Base-by-base conservation (phyloP, 2,113 vertebrate genomes). In the Oplegnathus fasciatus region DNA sequence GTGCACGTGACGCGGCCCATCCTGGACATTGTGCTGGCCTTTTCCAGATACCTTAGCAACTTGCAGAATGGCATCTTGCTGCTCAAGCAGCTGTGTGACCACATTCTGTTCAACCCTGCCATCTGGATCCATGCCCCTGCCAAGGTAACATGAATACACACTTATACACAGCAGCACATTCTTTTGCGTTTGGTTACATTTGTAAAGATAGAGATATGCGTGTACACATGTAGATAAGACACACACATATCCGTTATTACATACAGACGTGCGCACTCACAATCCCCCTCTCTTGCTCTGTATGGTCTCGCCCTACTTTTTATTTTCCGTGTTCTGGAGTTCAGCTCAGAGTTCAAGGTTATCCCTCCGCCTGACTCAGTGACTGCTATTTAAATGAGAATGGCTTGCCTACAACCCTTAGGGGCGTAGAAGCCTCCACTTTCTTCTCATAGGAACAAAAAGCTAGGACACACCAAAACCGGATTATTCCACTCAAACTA, bases 41-140 rank as follows among this genome's bases (percentile, higher is more conserved):
- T 99, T 91, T 97, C 98, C 0, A 97, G 98, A 78, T 99, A 99
- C 87, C 95, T 99, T 86, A 99, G 98, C 96, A 99, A 96, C 94
- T 94, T 99, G 76, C 97, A 95, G 70, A 98, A 96, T 46, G 98
- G 98, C 20, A 96, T 97, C 89, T 95, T 97, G 77, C 92, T 99
- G 68, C 97, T 99, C 77, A 99, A 99, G 92, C 98, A 99, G 87
- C 94, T 99, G 72, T 99, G 98, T 95, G 98, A 99, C 88, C 97
- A 99, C 93, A 95, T 99, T 94, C 96, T 99, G 77, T 97, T 99
- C 89, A 99, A 99, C 91, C 98, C 98, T 52, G 96, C 96, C 91
- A 97, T 99, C 95, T 99, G 98, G 98, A 98, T 99, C 94, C 97
- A 99, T 86, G 96, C 98, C 44, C 97, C 98, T 75, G 96, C 98